Evolutionary conservation across 2,888 invertebrate species (phyloP), one percentile per base, ranked within the genome.

Genomic region (Cacoxenus indagator): DNA sequence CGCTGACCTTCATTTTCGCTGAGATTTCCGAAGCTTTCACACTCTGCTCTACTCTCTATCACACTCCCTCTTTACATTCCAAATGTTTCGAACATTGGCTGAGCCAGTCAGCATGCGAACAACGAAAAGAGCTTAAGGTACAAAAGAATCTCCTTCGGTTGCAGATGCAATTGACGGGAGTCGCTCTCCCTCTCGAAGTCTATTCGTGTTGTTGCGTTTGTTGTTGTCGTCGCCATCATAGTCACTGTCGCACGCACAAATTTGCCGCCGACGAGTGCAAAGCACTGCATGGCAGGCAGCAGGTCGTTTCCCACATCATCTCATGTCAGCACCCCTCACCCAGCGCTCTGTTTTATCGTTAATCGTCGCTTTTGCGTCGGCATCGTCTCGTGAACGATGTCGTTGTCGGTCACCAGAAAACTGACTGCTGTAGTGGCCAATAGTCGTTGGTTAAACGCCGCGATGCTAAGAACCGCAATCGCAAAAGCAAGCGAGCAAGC

Each of bases 381-480:
- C 48, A 57, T 55, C 62, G 55, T 51, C n/a, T n/a, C 48, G 61
- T 37, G 62, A 64, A 45, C 64, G 66, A 26, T 59, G 64, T 70
- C 66, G 67, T 65, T 67, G 70, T 48, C 67, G 80, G 85, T 83
- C 85, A 85, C 83, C 82, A 85, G 85, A 84, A 83, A 76, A 72
- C 74, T 73, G 76, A 78, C 75, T 75, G 78, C 76, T 74, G 76
- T 73, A 77, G 72, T 75, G 76, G 73, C 76, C 78, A 77, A 79
- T 81, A 85, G 85, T 85, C 85, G 86, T 85, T 85, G 85, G 81
- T 83, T 81, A 85, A 78, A 85, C 86, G 86, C 82, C 86, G 85
- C 86, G 85, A 86, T 85, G 85, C 80, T 79, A 80, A 85, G 86
- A 85, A 79, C 84, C 83, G 86, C 80, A 78, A 78, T 82, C 85